These are phyloP conservation scores for Corythaixoides concolor DNA, from an alignment of 2,113 vertebrate genomes.

Conservation along the genomic window DNA sequence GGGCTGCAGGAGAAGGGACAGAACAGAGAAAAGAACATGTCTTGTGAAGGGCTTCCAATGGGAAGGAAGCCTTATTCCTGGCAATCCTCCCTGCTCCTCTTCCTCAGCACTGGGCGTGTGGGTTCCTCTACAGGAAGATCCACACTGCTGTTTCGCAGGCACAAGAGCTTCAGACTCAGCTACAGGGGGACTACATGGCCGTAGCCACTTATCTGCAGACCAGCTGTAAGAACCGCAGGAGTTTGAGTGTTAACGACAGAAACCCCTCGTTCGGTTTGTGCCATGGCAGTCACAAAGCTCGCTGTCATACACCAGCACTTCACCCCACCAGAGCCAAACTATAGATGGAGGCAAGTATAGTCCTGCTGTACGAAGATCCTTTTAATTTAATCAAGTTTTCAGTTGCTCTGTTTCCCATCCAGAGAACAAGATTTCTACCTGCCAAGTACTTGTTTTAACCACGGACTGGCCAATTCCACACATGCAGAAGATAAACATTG, in stretches of 20 bases:
- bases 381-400: not conserved
- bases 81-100: not conserved
- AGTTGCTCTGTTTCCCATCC: not conserved
- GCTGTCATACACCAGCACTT: accelerated
- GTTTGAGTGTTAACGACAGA: not conserved
- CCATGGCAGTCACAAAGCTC: not conserved
- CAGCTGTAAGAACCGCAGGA: not conserved
- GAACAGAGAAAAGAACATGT: not conserved
- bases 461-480: not conserved
- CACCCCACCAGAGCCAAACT: not conserved
- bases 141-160: not conserved
- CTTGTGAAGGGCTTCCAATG: not conserved
- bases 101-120: not conserved
- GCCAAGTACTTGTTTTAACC: not conserved
- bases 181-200: not conserved
- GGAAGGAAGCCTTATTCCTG: not conserved
- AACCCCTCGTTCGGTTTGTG: not conserved
- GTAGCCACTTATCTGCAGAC: not conserved
- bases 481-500: not conserved
- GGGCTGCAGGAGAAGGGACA: not conserved
- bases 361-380: not conserved
- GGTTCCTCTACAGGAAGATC: not conserved
- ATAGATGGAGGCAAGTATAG: not conserved
- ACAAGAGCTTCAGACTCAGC: not conserved
- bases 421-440: not conserved